These are phyloP conservation scores for Diogma glabrata DNA, from an alignment of 2,888 invertebrate genomes.

Conservation along the genomic window DNA sequence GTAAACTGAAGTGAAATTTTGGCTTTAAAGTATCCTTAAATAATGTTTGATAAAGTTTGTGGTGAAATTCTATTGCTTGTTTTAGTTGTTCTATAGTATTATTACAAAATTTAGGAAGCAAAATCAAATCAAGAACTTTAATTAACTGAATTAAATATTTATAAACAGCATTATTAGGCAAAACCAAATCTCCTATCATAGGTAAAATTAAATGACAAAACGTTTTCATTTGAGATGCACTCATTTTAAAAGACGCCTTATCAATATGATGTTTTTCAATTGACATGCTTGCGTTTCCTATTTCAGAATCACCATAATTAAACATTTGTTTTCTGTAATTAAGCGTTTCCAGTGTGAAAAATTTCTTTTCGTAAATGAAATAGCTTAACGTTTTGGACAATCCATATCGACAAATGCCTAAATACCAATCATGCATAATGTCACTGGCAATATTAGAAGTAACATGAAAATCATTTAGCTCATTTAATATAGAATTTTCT, in stretches of 20 bases:
- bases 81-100: conserved; percentile 10
- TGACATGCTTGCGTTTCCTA: neutral
- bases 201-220: neutral
- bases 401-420: neutral
- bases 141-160: conserved; percentile 8
- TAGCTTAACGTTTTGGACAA: neutral
- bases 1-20: conserved; percentile 15
- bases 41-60: neutral
- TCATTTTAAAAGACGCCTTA: too few species aligned
- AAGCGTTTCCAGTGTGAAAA: too few species aligned
- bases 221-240: neutral
- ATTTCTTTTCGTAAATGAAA: too few species aligned
- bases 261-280: neutral
- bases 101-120: conserved; percentile 13
- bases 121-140: conserved; percentile 14
- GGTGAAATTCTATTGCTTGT: conserved; percentile 13
- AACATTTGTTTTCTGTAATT: conserved; percentile 1
- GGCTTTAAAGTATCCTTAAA: conserved; percentile 15
- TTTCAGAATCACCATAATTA: neutral
- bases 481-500: neutral
- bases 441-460: neutral
- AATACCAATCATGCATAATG: conserved; percentile 1
- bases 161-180: conserved; percentile 8
- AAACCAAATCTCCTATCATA: conserved; percentile 11
- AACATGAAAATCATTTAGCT: neutral